Evolutionary conservation across 2,888 invertebrate genomes (phyloP).

Genomic region (Clusia tigrina): DNA sequence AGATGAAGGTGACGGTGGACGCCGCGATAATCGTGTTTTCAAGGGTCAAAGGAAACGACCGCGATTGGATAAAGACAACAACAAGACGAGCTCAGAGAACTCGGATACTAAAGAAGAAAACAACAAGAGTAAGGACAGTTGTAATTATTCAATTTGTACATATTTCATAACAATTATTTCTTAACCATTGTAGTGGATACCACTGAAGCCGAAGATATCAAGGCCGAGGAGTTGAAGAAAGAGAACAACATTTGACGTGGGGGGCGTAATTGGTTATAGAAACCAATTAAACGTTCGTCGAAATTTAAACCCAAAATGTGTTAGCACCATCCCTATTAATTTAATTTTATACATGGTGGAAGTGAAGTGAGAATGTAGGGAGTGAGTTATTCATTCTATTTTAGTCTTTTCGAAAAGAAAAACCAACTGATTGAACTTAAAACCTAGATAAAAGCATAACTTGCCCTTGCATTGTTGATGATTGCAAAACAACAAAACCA

Average conservation of each 20-base stretch:
- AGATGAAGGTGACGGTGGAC: conserved; percentile 78
- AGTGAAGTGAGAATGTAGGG: too few relatives aligned
- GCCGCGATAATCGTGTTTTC: conserved; percentile 72
- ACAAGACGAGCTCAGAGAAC: conserved; percentile 42
- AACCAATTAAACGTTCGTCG: conserved; percentile 60
- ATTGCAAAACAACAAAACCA: too few relatives aligned
- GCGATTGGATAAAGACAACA: conserved; percentile 73
- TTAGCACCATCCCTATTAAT: conserved; percentile 32
- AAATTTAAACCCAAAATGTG: conserved; percentile 56
- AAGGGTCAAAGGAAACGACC: conserved; percentile 75
- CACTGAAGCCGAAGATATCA: conserved; percentile 64
- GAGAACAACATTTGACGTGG: conserved; percentile 63
- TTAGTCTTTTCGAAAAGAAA: too few relatives aligned
- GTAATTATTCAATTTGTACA: background rate
- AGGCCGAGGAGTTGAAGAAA: conserved; percentile 49
- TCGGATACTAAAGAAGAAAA: conserved; percentile 69
- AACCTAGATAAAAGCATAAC: too few relatives aligned
- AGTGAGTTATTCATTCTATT: too few relatives aligned
- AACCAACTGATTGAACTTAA: too few relatives aligned
- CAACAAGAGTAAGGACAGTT: conserved; percentile 74
- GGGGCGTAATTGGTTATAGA: conserved; percentile 61
- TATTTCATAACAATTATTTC: background rate
- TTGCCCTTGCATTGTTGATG: too few relatives aligned
- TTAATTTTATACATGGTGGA: too few relatives aligned
- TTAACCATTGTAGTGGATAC: conserved; percentile 67